phyloP scores from a whole-genome alignment of 2,113 vertebrate genomes.

The Craseonycteris thonglongyai region DNA sequence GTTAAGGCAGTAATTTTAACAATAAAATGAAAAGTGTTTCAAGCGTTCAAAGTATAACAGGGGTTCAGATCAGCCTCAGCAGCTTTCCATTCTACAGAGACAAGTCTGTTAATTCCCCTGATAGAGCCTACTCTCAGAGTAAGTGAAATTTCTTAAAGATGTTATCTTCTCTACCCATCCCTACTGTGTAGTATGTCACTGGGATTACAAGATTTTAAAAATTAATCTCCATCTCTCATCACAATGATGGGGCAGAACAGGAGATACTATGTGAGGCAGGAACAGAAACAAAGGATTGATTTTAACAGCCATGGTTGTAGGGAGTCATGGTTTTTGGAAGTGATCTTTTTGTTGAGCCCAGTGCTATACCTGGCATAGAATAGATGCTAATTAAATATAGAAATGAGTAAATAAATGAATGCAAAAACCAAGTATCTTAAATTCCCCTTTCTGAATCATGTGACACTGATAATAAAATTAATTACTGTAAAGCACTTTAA shows the following conservation, averaged over 20 bases:
- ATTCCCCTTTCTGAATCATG: neutral
- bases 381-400: neutral
- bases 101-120: neutral
- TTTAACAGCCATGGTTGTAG: neutral
- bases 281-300: neutral
- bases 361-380: neutral
- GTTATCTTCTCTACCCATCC: neutral
- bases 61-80: neutral
- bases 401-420: neutral
- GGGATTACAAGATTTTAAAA: neutral
- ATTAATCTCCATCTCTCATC: neutral
- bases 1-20: conserved; percentile 20
- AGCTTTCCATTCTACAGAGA: neutral
- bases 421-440: neutral
- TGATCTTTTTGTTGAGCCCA: neutral
- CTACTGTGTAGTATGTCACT: neutral
- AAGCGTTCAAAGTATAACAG: neutral
- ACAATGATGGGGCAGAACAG: neutral
- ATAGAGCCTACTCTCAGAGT: neutral
- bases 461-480: neutral
- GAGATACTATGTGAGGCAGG: neutral
- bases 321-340: neutral
- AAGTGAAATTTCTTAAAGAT: neutral
- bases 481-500: conserved; percentile 1
- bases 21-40: conserved; percentile 9